Percentiles rank a stretch among this genome's conserved stretches.
Conservation (phyloP, 1,140 invertebrate genomes). For the Eufriesea mexicana region DNA sequence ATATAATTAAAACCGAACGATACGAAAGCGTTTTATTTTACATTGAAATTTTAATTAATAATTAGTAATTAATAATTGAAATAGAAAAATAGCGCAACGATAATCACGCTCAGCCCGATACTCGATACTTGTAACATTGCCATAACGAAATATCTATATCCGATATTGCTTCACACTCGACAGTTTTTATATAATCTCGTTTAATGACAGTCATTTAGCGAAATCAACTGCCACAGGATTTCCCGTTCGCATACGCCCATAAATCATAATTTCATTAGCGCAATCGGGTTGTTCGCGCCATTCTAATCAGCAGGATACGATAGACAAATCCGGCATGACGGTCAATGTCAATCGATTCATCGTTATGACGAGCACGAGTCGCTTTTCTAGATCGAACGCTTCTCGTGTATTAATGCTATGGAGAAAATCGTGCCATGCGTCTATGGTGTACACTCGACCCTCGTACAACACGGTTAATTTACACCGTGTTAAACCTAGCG, state of each 20-base stretch:
- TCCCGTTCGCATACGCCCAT: background rate
- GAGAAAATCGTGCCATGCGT: too few species aligned
- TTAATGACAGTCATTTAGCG: background rate
- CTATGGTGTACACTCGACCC: too few species aligned
- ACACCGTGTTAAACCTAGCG: too few species aligned
- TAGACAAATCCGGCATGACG: background rate
- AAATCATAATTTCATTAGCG: background rate
- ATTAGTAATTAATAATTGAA: too few species aligned
- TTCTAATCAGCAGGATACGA: background rate
- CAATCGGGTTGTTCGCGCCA: background rate
- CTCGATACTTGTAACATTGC: background rate
- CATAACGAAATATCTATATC: background rate
- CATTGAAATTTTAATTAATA: too few species aligned
- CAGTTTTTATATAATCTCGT: background rate
- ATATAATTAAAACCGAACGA: too few species aligned
- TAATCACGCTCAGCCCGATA: background rate
- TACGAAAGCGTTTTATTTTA: too few species aligned
- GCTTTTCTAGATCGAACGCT: background rate
- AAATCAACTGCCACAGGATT: background rate
- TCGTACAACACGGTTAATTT: too few species aligned
- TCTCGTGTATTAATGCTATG: background rate
- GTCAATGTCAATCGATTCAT: background rate
- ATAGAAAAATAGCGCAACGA: too few species aligned
- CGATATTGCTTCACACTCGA: too few species aligned
- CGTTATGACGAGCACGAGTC: background rate